Percentiles rank a stretch among this genome's conserved stretches.
phyloP scores from a whole-genome alignment of 2,113 vertebrate genomes.

The Prinia subflava region DNA sequence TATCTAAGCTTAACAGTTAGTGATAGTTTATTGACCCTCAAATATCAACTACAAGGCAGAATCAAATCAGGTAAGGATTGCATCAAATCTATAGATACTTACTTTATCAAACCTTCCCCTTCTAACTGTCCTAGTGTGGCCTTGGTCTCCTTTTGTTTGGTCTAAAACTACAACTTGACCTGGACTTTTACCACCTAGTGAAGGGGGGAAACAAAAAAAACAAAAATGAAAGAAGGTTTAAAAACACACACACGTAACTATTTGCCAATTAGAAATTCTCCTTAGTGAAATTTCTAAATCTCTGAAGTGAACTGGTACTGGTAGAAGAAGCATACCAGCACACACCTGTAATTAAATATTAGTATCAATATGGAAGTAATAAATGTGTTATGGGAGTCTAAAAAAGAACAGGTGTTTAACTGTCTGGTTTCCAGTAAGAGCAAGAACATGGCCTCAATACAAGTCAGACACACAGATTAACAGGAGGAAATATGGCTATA shows the following conservation, averaged over 20 bases:
- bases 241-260: neutral
- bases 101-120: conserved; percentile 90
- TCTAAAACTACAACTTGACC: conserved; percentile 81
- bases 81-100: conserved; percentile 49
- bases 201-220: neutral
- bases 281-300: neutral
- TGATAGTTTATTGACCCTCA: neutral
- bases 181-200: conserved; percentile 84
- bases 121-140: conserved; percentile 82
- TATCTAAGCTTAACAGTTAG: conserved; percentile 1
- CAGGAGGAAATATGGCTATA: conserved; percentile 3
- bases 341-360: neutral
- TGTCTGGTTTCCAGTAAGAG: neutral
- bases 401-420: neutral
- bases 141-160: conserved; percentile 81
- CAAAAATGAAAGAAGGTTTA: neutral
- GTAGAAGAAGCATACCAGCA: neutral
- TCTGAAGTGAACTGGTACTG: neutral
- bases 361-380: neutral
- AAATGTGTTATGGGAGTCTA: neutral
- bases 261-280: neutral
- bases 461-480: conserved; percentile 32
- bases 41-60: neutral
- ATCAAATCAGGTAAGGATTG: neutral
- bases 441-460: conserved; percentile 8